These are phyloP conservation scores for Eristalis pertinax DNA, from an alignment of 2,888 invertebrate species.

Conservation along the genomic window DNA sequence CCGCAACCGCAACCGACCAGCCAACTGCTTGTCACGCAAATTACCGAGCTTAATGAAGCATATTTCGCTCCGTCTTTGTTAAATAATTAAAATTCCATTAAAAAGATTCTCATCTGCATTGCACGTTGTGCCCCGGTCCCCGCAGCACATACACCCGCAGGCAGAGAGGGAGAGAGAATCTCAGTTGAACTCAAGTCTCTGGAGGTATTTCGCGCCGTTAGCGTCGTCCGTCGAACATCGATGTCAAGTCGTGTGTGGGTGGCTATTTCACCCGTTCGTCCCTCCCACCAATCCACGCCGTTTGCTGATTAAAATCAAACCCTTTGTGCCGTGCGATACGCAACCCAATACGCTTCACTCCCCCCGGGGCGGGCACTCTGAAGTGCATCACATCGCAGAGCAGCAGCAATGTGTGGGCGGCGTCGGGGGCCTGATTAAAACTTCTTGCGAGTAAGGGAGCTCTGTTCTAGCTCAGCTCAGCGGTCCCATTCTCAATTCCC, in stretches of 20 bases:
- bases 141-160: neutral
- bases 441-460: constrained; percentile 42
- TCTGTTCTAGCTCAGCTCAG: constrained; percentile 11
- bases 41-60: constrained; percentile 59
- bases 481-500: constrained; percentile 19
- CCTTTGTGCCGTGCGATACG: constrained; percentile 35
- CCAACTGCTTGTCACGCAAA: constrained; percentile 19
- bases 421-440: constrained; percentile 49
- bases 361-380: neutral
- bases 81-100: constrained; percentile 72
- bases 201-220: neutral
- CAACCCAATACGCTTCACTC: constrained; percentile 20
- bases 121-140: constrained; percentile 6
- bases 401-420: constrained; percentile 20
- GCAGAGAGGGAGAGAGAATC: neutral
- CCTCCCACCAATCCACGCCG: neutral
- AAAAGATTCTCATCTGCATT: constrained; percentile 55
- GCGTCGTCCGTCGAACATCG: neutral
- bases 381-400: constrained; percentile 4
- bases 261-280: neutral
- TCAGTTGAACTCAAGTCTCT: neutral
- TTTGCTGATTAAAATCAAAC: constrained; percentile 59
- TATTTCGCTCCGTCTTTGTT: constrained; percentile 60
- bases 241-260: neutral
- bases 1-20: constrained; percentile 18